Percentiles rank a stretch among this genome's conserved stretches.
Evolutionary conservation across 1,140 invertebrate species (phyloP).

Genomic region (Homalodisca vitripennis): DNA sequence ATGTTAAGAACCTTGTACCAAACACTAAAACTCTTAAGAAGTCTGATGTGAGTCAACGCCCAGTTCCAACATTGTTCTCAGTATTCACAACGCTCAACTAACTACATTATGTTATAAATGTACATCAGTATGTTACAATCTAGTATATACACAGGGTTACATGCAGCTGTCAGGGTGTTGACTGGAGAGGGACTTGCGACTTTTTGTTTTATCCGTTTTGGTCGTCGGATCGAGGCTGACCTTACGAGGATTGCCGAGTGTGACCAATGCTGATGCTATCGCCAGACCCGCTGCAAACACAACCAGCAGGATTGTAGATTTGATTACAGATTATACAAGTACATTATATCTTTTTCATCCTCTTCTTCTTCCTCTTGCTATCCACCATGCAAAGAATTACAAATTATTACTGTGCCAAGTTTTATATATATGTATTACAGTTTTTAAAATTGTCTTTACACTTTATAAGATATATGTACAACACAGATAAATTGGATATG

Average conservation of each 20-base stretch:
- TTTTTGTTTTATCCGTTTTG: slow-evolving; percentile 63
- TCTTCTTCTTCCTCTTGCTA: too few species aligned
- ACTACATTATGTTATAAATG: slow-evolving; percentile 9
- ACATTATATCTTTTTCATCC: too few species aligned
- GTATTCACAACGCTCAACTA: neutral
- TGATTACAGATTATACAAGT: too few species aligned
- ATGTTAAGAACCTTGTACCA: too few species aligned
- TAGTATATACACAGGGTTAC: slow-evolving; percentile 32
- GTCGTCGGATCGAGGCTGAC: slow-evolving; percentile 65
- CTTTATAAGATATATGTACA: too few species aligned
- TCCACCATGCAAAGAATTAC: too few species aligned
- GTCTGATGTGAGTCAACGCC: neutral
- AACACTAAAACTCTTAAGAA: too few species aligned
- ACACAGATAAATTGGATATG: too few species aligned
- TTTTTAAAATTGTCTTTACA: too few species aligned
- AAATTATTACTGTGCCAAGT: too few species aligned
- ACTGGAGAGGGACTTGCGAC: slow-evolving; percentile 55
- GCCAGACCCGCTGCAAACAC: slow-evolving; percentile 62
- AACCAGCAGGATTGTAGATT: too few species aligned
- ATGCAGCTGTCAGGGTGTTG: slow-evolving; percentile 63
- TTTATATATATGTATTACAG: too few species aligned
- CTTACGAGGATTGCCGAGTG: slow-evolving; percentile 74
- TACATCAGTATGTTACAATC: slow-evolving; percentile 12
- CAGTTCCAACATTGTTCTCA: neutral
- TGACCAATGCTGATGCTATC: slow-evolving; percentile 82